These are phyloP conservation scores for Halichondria panicea DNA, from an alignment of 37 sponge, comb jelly and placozoan species.

Conservation along the genomic window DNA sequence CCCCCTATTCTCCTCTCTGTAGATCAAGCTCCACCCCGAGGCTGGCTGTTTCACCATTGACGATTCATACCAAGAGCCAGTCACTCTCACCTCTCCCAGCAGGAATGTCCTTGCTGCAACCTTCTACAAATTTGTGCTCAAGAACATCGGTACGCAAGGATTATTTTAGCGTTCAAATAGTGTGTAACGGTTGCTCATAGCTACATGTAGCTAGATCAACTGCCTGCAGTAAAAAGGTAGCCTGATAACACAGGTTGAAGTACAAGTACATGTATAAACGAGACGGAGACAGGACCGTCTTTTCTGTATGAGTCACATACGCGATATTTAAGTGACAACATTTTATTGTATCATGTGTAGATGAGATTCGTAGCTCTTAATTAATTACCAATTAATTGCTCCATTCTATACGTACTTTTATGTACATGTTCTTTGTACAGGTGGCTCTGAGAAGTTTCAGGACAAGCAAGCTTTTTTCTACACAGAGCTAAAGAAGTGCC, in stretches of 20 bases:
- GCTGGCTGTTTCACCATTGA: slow-evolving; percentile 40
- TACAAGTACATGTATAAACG: neutral
- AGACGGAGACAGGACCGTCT: too few relatives aligned
- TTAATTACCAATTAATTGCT: neutral
- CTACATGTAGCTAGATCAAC: too few relatives aligned
- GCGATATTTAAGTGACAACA: neutral
- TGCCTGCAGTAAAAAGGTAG: too few relatives aligned
- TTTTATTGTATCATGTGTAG: neutral
- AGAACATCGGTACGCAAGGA: slow-evolving; percentile 69
- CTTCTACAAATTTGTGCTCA: slow-evolving; percentile 69
- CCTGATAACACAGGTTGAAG: neutral
- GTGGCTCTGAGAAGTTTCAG: slow-evolving; percentile 83
- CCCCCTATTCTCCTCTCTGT: neutral
- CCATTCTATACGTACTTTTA: neutral
- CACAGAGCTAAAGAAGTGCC: slow-evolving; percentile 46
- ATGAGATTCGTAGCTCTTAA: neutral
- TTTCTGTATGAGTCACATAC: too few relatives aligned
- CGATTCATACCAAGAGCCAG: slow-evolving; percentile 58
- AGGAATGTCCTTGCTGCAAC: slow-evolving; percentile 60
- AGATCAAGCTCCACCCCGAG: slow-evolving; percentile 39
- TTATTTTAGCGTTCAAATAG: neutral
- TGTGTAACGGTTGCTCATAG: too few relatives aligned
- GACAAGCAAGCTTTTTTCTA: slow-evolving; percentile 72
- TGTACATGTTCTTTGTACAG: slow-evolving; percentile 14
- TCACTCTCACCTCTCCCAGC: slow-evolving; percentile 31